Percentiles rank a stretch among this genome's conserved stretches.
Evolutionary conservation across 2,113 vertebrate species (phyloP).

Genomic region (Pygoscelis antarcticus): DNA sequence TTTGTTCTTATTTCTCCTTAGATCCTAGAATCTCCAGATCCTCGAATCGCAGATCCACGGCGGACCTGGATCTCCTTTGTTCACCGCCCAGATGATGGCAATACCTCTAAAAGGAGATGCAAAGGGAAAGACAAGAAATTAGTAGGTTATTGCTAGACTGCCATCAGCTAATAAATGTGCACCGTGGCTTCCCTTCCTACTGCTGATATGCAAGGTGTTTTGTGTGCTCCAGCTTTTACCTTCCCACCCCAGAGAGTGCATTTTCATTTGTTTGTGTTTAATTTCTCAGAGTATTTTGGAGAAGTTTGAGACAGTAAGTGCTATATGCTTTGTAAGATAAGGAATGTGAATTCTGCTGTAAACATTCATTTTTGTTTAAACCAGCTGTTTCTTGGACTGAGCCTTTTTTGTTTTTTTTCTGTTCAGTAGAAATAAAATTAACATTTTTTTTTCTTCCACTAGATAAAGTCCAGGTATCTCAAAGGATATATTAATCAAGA

Average conservation of each 20-base stretch:
- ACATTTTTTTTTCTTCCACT: not conserved
- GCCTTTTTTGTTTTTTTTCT: not conserved
- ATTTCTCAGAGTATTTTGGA: not conserved
- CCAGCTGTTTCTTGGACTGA: not conserved
- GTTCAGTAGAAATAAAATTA: not conserved
- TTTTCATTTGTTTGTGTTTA: not conserved
- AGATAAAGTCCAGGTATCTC: not conserved
- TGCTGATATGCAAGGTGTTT: not conserved
- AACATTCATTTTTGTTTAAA: not conserved
- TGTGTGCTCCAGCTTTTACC: not conserved
- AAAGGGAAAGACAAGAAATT: conserved; percentile 84
- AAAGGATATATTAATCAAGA: not conserved
- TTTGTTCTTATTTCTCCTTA: conserved; percentile 36
- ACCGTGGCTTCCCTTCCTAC: not conserved
- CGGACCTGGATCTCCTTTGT: conserved; percentile 94
- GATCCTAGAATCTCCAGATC: conserved; percentile 74
- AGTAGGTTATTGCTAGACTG: conserved; percentile 71
- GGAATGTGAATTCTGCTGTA: not conserved
- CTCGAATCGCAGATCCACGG: conserved; percentile 85
- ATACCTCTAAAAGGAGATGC: conserved; percentile 79
- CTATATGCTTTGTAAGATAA: not conserved
- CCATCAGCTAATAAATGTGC: not conserved
- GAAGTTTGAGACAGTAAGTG: not conserved
- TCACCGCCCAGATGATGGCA: conserved; percentile 82
- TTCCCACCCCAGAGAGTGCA: rapidly evolving